Base-by-base conservation (phyloP, 35 echinoderm and acorn worm species). In the Acanthaster planci region DNA sequence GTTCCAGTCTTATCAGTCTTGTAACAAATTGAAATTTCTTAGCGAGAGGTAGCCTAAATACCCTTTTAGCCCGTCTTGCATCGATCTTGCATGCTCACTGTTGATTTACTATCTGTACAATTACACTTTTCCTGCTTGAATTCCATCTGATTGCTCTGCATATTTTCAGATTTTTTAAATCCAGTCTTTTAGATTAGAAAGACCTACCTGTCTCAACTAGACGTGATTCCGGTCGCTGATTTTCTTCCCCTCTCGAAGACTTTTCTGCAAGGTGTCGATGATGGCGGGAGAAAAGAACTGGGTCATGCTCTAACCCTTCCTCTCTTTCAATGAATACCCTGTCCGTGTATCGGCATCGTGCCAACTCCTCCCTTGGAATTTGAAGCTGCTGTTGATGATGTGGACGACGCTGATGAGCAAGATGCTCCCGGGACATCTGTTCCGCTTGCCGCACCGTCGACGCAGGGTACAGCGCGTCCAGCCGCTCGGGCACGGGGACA, bases 191-290 rank as follows among this genome's bases (percentile, higher is more conserved):
- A 72, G 34, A 26, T 6, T 36, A 10, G 23, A 29, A 26, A 26
- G 4, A 23, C 32, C 14, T 72, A 72, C 64, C 64, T 72, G 64
- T 31, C 3, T 72, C 26, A 29, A 72, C 34, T 72, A 72, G 64
- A 31, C 64, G 23, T 72, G 64, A 72, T 29, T 72, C 64, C 64
- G 64, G 64, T 72, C 64, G 64, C 34, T 72, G 19, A 72, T 72
- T 72, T 26, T 72, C 64, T 26, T 72, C 64, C 0, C 64, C 64
- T 26, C 26, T 31, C 34, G 64, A 72, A 72, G 64, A 8, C 21
- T 72, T 72, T 72, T 72, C 64, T 26, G 34, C 30, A 72, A 6
- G 26, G 21, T 72, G 21, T 72, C 26, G 23, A 26, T 29, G 64
- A 34, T 72, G 64, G 15, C 21, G 57, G 7, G 23, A 26, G 34